These are phyloP conservation scores for Prionailurus viverrinus DNA, from an alignment of 2,113 vertebrate species.

Conservation along the genomic window DNA sequence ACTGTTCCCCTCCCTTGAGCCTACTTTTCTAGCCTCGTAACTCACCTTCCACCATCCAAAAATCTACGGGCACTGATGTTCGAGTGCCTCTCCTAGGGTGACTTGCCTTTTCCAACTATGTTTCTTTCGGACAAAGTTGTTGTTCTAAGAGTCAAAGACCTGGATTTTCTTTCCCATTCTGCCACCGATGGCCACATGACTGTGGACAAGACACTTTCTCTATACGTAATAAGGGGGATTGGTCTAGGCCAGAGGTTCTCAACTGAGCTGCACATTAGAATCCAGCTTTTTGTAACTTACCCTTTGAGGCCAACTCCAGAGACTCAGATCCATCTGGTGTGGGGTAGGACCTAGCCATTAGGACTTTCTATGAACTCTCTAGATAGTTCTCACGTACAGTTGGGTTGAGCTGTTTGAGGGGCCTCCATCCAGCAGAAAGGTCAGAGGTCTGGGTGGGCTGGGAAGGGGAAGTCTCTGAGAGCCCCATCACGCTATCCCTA, in stretches of 20 bases:
- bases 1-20: accelerated
- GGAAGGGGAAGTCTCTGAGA: neutral
- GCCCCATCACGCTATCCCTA: neutral
- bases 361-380: neutral
- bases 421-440: neutral
- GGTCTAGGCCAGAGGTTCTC: neutral
- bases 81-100: neutral
- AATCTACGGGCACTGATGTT: neutral
- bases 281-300: neutral
- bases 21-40: neutral
- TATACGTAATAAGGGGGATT: neutral
- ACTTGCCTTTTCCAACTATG: neutral
- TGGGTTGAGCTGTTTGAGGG: neutral
- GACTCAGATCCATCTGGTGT: neutral
- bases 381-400: neutral
- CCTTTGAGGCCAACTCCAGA: neutral
- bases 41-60: neutral
- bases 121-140: neutral
- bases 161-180: neutral
- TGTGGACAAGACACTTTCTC: neutral
- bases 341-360: no score
- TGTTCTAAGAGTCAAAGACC: neutral
- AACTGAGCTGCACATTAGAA: neutral
- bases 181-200: neutral
- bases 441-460: neutral